Percentiles rank a stretch among this genome's conserved stretches.
Conservation (phyloP, 2,888 invertebrate species). For the Habroteleia sp. region DNA sequence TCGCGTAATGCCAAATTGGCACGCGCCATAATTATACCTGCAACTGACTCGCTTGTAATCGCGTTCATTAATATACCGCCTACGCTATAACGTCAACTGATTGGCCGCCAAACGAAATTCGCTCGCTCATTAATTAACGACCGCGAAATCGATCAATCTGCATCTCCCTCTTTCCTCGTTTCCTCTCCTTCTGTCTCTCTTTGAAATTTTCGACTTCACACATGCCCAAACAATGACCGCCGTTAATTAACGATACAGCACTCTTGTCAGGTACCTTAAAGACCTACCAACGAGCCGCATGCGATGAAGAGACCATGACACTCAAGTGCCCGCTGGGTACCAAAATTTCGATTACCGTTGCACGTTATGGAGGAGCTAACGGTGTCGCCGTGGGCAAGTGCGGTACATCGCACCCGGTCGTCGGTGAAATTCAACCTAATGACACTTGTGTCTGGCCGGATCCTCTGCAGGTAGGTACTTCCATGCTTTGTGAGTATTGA, state of each 20-base stretch:
- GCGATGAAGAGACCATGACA: slow-evolving; percentile 93
- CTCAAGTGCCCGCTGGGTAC: slow-evolving; percentile 95
- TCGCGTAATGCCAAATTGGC: slow-evolving; percentile 16
- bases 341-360: slow-evolving; percentile 93
- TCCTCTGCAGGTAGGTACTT: slow-evolving; percentile 89
- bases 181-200: slow-evolving; percentile 19
- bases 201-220: slow-evolving; percentile 1
- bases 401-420: slow-evolving; percentile 80
- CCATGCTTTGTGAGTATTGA: too few species aligned
- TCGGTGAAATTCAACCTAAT: slow-evolving; percentile 81
- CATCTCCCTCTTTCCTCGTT: slow-evolving; percentile 51
- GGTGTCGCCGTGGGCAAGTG: slow-evolving; percentile 82
- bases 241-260: slow-evolving; percentile 83
- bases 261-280: slow-evolving; percentile 94
- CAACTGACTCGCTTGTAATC: slow-evolving; percentile 49
- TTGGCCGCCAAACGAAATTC: slow-evolving; percentile 63
- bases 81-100: slow-evolving; percentile 50
- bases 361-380: slow-evolving; percentile 90
- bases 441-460: slow-evolving; percentile 89
- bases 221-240: slow-evolving; percentile 11
- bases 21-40: slow-evolving; percentile 56
- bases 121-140: slow-evolving; percentile 72
- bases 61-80: slow-evolving; percentile 51
- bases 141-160: slow-evolving; percentile 68
- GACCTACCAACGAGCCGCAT: slow-evolving; percentile 94